These are phyloP conservation scores for Ictalurus furcatus DNA, from an alignment of 2,113 vertebrate species.

Conservation along the genomic window DNA sequence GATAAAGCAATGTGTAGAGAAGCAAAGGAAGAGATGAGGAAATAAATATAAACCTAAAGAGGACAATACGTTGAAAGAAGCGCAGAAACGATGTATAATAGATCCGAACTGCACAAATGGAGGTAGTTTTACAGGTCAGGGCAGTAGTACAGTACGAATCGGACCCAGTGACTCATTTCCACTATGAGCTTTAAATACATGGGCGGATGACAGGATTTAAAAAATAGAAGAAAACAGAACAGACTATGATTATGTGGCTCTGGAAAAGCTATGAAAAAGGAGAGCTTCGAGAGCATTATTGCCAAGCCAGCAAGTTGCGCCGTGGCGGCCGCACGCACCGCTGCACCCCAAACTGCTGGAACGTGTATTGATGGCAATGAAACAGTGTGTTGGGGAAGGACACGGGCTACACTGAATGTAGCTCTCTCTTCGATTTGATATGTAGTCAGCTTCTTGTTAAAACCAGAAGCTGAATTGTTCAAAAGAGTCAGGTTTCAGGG, in stretches of 20 bases:
- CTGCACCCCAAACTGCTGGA: constrained; percentile 15
- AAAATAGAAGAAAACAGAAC: constrained; percentile 8
- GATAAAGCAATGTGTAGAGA: background rate
- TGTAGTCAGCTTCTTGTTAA: background rate
- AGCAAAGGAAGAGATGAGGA: background rate
- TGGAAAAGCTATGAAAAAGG: constrained; percentile 5
- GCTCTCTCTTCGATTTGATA: background rate
- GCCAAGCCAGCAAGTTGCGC: constrained; percentile 15
- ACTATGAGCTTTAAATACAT: constrained; percentile 33
- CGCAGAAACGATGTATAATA: background rate
- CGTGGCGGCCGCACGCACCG: background rate
- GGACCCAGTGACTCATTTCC: constrained; percentile 8
- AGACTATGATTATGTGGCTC: constrained; percentile 31
- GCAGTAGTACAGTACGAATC: constrained; percentile 7
- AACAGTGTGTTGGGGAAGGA: background rate
- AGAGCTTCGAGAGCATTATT: constrained; percentile 7
- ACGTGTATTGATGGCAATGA: background rate
- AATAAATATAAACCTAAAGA: background rate
- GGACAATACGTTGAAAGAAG: background rate
- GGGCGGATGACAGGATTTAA: constrained; percentile 9
- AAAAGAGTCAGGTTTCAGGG: background rate
- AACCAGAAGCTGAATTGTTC: background rate
- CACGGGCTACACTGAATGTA: background rate
- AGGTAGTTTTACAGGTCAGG: constrained; percentile 9
- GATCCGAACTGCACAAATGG: background rate